Percentiles rank a stretch among this genome's conserved stretches.
Conservation (phyloP, 2,797 vertebrate genomes). For the Dendrocincla tyrannina region DNA sequence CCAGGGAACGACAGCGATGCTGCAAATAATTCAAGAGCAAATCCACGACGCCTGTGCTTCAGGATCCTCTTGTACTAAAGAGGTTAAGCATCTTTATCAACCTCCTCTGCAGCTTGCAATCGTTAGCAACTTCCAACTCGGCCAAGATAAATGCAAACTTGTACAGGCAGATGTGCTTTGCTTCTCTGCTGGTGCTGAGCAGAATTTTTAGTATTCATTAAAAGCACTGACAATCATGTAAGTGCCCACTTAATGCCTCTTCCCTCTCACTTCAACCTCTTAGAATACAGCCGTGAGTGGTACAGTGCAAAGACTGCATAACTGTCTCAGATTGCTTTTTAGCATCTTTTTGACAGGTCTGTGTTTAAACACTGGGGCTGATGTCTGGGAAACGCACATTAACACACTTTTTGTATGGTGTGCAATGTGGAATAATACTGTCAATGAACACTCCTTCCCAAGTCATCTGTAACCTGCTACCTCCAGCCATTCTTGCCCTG, state of each 20-base stretch:
- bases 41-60: neutral
- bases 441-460: constrained; percentile 3
- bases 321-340: constrained; percentile 70
- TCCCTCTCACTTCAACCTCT: constrained; percentile 53
- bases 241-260: constrained; percentile 70
- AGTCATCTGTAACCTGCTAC: constrained; percentile 9
- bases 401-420: constrained; percentile 34
- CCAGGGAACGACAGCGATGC: neutral
- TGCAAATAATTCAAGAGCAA: neutral
- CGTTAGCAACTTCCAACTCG: neutral
- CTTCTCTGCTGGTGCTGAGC: neutral
- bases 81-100: neutral
- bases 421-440: constrained; percentile 1
- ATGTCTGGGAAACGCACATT: constrained; percentile 59
- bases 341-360: constrained; percentile 69
- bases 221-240: constrained; percentile 52
- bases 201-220: constrained; percentile 57
- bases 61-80: neutral
- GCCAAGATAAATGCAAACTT: neutral
- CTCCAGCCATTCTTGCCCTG: neutral
- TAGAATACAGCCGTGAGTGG: constrained; percentile 45
- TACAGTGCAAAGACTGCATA: constrained; percentile 42
- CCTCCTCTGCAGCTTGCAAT: neutral
- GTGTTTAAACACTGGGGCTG: constrained; percentile 65
- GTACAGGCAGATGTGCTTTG: neutral